Percentiles rank a stretch among this genome's conserved stretches.
These are phyloP conservation scores for Apogon hyalosoma DNA, from an alignment of 2,797 vertebrate genomes.

Conservation along the genomic window DNA sequence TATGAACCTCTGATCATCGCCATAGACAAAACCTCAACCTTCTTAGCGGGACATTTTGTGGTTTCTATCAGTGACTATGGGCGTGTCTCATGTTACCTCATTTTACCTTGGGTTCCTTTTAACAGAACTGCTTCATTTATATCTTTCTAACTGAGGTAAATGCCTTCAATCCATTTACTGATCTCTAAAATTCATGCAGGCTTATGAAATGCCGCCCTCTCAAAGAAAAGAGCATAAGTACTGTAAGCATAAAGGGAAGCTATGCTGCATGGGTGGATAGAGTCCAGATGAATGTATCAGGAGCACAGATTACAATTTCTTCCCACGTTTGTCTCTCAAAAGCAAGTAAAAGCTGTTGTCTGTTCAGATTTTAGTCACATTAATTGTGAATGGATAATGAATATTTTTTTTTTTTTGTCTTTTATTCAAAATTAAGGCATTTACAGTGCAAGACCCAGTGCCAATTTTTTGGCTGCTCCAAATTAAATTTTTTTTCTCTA, in stretches of 20 bases:
- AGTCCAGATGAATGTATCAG: constrained; percentile 39
- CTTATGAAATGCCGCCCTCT: constrained; percentile 13
- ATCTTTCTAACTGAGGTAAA: constrained; percentile 30
- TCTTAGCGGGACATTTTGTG: constrained; percentile 7
- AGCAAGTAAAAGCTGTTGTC: no score
- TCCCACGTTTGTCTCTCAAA: not conserved
- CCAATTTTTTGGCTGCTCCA: no score
- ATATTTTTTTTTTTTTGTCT: no score
- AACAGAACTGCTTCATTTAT: constrained; percentile 32
- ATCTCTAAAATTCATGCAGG: constrained; percentile 41
- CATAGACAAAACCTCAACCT: constrained; percentile 17
- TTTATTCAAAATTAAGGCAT: no score
- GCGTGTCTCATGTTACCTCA: constrained; percentile 2
- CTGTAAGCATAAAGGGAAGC: constrained; percentile 35
- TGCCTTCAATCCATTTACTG: constrained; percentile 24
- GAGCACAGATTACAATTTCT: constrained; percentile 9
- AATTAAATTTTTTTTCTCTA: no score
- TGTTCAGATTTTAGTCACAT: no score
- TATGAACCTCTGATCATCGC: not conserved
- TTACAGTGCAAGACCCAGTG: no score
- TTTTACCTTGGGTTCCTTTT: constrained; percentile 6
- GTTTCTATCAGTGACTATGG: constrained; percentile 22
- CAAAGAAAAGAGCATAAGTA: constrained; percentile 17
- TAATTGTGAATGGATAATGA: no score
- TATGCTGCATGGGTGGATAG: constrained; percentile 38